phyloP scores from a whole-genome alignment of 2,888 invertebrate species.

The Philonicus albiceps region DNA sequence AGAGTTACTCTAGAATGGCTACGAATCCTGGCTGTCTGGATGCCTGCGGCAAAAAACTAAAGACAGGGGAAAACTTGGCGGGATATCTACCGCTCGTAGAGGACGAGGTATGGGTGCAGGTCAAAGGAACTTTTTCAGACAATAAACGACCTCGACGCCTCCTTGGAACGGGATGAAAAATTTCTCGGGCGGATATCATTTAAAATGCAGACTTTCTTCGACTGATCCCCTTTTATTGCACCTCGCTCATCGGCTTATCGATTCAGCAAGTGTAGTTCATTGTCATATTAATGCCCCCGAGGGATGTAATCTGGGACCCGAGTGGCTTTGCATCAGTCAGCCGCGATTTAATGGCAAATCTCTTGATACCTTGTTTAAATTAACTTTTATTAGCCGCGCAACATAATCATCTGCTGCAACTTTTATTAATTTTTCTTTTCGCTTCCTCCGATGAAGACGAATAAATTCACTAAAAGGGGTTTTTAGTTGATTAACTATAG shows the following conservation, averaged over 20 bases:
- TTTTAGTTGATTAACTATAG: no score
- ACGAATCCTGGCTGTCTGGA: background rate
- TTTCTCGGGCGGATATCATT: conserved; percentile 12
- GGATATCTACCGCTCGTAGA: background rate
- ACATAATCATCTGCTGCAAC: background rate
- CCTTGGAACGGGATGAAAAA: background rate
- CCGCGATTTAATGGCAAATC: background rate
- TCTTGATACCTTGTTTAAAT: background rate
- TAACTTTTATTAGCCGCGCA: background rate
- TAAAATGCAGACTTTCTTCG: conserved; percentile 23
- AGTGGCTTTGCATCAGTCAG: background rate
- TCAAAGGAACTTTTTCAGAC: conserved; percentile 26
- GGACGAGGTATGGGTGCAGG: background rate
- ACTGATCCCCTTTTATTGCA: conserved; percentile 24
- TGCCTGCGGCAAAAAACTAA: conserved; percentile 5
- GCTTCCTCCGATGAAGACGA: background rate
- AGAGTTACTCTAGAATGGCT: background rate
- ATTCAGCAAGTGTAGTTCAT: conserved; percentile 27
- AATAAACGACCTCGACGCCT: background rate
- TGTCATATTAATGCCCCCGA: background rate
- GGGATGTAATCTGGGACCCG: background rate
- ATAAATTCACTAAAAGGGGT: no score
- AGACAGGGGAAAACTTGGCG: background rate
- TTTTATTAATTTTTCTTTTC: background rate
- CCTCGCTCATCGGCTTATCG: conserved; percentile 11